A percentile compares a stretch with the other conserved stretches of the same genome.
These are phyloP conservation scores for Hylaeus volcanicus DNA, from an alignment of 1,140 invertebrate genomes.

Conservation along the genomic window DNA sequence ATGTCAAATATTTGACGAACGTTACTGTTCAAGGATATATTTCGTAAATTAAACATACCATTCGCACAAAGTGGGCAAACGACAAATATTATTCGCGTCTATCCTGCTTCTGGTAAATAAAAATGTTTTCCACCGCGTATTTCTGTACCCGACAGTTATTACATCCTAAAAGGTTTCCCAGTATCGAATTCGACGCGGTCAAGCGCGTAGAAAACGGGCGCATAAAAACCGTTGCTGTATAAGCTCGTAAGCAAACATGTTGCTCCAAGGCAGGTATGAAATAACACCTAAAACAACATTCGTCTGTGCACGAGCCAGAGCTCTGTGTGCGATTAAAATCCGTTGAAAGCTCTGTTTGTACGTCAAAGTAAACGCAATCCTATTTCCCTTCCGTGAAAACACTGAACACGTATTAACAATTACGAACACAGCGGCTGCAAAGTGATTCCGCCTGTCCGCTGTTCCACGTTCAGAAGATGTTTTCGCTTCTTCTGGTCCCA, in stretches of 20 bases:
- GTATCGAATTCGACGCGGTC: constrained; percentile 21
- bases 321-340: constrained; percentile 31
- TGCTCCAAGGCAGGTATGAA: constrained; percentile 5
- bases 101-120: background rate
- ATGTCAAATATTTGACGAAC: too few species aligned
- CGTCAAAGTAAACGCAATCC: constrained; percentile 39
- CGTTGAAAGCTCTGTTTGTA: constrained; percentile 38
- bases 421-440: constrained; percentile 13
- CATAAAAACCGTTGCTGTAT: constrained; percentile 5
- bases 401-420: constrained; percentile 23
- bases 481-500: too few species aligned
- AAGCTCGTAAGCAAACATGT: constrained; percentile 26
- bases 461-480: too few species aligned
- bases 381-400: constrained; percentile 32
- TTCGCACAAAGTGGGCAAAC: background rate
- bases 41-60: background rate
- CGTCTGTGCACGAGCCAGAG: background rate
- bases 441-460: constrained; percentile 1
- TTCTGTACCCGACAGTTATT: background rate
- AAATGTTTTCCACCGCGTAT: constrained; percentile 12
- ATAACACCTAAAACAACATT: constrained; percentile 9
- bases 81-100: constrained; percentile 1
- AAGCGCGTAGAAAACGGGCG: background rate
- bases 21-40: too few species aligned
- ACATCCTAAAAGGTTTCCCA: background rate